A percentile compares a stretch with the other conserved stretches of the same genome.
phyloP scores from a whole-genome alignment of 1,140 invertebrate genomes.

The Pseudomyrmex concolor region DNA sequence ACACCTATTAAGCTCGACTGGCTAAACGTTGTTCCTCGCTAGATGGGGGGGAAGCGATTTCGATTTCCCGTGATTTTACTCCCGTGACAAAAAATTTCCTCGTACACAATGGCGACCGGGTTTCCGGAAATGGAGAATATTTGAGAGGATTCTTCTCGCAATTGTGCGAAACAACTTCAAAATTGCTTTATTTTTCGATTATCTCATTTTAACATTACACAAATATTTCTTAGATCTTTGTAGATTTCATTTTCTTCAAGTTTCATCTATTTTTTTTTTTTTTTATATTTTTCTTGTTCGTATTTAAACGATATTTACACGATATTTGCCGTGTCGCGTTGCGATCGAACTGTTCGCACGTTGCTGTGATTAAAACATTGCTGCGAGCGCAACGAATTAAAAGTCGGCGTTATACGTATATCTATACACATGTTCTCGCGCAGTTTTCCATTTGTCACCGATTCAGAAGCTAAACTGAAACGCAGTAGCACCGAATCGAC shows the following conservation, averaged over 20 bases:
- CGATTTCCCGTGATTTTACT: conserved; percentile 6
- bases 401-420: conserved; percentile 23
- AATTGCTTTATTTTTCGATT: no score
- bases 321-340: not conserved
- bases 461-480: conserved; percentile 43
- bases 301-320: not conserved
- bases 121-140: not conserved
- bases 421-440: conserved; percentile 4
- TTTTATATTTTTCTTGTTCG: no score
- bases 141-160: no score
- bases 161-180: no score
- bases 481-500: conserved; percentile 17
- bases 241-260: no score
- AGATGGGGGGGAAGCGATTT: conserved; percentile 10
- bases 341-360: not conserved
- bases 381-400: conserved; percentile 36
- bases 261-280: no score
- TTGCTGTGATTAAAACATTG: conserved; percentile 22
- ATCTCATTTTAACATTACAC: no score
- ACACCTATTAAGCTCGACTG: conserved; percentile 15
- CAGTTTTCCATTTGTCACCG: conserved; percentile 54
- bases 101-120: not conserved
- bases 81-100: not conserved
- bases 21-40: conserved; percentile 10
- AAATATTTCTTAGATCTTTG: no score